These are phyloP conservation scores for Doris montereyensis DNA, from an alignment of 2,888 invertebrate species.

Conservation along the genomic window DNA sequence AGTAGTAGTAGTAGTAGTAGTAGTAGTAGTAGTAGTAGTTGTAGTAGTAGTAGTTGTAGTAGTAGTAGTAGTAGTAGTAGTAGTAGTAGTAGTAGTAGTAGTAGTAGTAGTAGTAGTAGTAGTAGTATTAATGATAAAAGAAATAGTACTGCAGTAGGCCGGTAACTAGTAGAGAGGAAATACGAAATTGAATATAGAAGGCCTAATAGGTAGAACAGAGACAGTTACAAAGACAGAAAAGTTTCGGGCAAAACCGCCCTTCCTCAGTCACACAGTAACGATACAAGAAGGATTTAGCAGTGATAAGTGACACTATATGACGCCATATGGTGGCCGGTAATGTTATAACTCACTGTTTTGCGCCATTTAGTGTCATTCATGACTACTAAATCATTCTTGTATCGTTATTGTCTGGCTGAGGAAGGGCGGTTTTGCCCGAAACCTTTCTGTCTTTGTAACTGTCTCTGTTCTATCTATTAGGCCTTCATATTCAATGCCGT, in stretches of 20 bases:
- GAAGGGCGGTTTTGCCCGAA: too few relatives aligned
- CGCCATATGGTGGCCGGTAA: neutral
- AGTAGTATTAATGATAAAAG: constrained; percentile 24
- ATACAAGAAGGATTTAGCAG: too few relatives aligned
- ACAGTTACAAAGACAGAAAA: neutral
- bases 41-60: neutral
- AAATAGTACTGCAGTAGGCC: too few relatives aligned
- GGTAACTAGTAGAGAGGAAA: too few relatives aligned
- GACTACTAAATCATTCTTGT: too few relatives aligned
- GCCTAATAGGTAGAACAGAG: too few relatives aligned
- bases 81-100: constrained; percentile 27
- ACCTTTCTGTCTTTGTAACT: too few relatives aligned
- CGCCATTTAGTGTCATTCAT: neutral
- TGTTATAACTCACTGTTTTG: neutral
- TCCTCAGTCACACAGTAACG: too few relatives aligned
- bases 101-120: constrained; percentile 33
- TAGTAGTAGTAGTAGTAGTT: neutral
- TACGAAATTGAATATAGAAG: too few relatives aligned
- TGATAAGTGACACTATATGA: neutral
- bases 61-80: neutral
- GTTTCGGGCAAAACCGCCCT: neutral
- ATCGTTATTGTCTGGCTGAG: too few relatives aligned
- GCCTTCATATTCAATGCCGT: too few relatives aligned
- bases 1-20: constrained; percentile 31
- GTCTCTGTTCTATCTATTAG: too few relatives aligned